phyloP scores from a whole-genome alignment of 2,888 invertebrate genomes.

The Papilio demoleus region DNA sequence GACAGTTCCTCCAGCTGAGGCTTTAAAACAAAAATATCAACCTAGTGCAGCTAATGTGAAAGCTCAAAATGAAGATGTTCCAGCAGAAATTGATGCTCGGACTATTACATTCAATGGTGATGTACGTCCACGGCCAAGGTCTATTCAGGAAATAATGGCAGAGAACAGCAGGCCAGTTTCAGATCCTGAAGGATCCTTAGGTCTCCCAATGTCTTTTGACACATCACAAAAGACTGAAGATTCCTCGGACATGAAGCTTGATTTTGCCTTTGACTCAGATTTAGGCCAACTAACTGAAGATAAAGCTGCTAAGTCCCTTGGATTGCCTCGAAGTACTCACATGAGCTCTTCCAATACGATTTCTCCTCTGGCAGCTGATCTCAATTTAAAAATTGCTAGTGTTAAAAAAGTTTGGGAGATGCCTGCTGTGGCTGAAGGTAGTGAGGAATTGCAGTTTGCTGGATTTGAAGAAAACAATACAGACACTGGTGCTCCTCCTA shows the following conservation, averaged over 20 bases:
- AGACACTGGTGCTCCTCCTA: slow-evolving; percentile 84
- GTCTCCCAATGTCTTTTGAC: slow-evolving; percentile 88
- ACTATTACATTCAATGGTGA: slow-evolving; percentile 73
- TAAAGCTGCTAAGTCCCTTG: slow-evolving; percentile 81
- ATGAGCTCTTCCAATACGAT: slow-evolving; percentile 88
- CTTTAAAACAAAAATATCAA: slow-evolving; percentile 86
- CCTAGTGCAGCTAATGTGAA: slow-evolving; percentile 71
- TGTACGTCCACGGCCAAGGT: slow-evolving; percentile 70
- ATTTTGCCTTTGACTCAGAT: slow-evolving; percentile 95
- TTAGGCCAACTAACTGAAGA: slow-evolving; percentile 90
- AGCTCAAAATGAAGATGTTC: slow-evolving; percentile 77
- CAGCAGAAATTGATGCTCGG: slow-evolving; percentile 78
- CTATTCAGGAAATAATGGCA: slow-evolving; percentile 77
- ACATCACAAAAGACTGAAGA: slow-evolving; percentile 86
- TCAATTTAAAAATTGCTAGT: slow-evolving; percentile 96
- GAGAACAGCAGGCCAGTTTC: slow-evolving; percentile 65
- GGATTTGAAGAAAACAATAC: slow-evolving; percentile 74
- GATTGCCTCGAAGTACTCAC: slow-evolving; percentile 84
- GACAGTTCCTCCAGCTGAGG: slow-evolving; percentile 87
- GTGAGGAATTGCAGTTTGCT: slow-evolving; percentile 76
- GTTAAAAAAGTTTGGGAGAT: slow-evolving; percentile 96
- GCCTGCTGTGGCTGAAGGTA: slow-evolving; percentile 86
- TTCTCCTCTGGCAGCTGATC: slow-evolving; percentile 92
- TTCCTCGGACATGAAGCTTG: slow-evolving; percentile 94
- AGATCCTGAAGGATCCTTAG: slow-evolving; percentile 76